Percentiles rank a stretch among this genome's conserved stretches.
Evolutionary conservation across 2,888 invertebrate genomes (phyloP).

Genomic region (Aphidoletes aphidimyza): DNA sequence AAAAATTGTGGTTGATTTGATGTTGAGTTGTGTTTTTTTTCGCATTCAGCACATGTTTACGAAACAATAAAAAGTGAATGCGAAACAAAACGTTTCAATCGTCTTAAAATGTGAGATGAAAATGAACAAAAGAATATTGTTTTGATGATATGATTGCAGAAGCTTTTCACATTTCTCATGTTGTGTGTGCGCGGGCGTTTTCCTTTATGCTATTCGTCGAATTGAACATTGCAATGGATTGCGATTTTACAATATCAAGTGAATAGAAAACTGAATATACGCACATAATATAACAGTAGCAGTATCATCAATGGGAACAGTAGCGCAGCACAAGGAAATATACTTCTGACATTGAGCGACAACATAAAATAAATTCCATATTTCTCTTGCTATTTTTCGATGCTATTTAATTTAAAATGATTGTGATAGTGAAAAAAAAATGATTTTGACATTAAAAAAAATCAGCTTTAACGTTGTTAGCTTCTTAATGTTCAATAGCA

Average conservation of each 20-base stretch:
- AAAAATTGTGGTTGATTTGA: not conserved
- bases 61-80: constrained; percentile 11
- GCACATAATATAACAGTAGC: no score
- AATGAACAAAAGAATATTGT: not conserved
- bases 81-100: not conserved
- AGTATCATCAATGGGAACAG: no score
- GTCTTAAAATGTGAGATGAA: not conserved
- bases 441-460: not conserved
- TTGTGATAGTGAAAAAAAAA: not conserved
- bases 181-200: no score
- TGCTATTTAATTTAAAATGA: not conserved
- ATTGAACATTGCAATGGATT: not conserved
- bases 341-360: constrained; percentile 25
- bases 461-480: not conserved
- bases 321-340: no score
- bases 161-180: not conserved
- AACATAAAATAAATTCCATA: not conserved
- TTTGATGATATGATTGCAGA: not conserved
- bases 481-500: no score
- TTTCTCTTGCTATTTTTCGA: not conserved
- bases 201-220: not conserved
- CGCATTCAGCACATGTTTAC: not conserved
- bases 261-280: no score
- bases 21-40: not conserved
- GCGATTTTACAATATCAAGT: not conserved